A percentile compares a stretch with the other conserved stretches of the same genome.
Evolutionary conservation across 2,888 invertebrate species (phyloP).

Genomic region (Gibbula magus): DNA sequence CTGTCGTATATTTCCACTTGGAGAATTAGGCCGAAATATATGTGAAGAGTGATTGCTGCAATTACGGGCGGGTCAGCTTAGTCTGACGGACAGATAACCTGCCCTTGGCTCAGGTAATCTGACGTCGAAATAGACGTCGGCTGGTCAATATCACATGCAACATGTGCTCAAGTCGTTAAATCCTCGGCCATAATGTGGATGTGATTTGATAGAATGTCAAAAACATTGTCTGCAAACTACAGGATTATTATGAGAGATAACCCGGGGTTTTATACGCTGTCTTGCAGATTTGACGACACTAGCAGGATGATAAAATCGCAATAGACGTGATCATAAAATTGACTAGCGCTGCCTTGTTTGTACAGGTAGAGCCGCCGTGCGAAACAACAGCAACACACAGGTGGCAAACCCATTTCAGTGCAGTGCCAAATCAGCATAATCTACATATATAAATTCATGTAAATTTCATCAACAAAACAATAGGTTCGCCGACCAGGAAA

Average conservation of each 20-base stretch:
- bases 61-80: background rate
- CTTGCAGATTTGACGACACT: conserved; percentile 19
- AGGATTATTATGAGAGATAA: conserved; percentile 15
- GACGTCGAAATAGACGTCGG: background rate
- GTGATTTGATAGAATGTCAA: conserved; percentile 24
- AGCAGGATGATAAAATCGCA: conserved; percentile 21
- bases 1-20: conserved; percentile 4
- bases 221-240: conserved; percentile 5
- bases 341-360: conserved; percentile 1
- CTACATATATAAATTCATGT: conserved; percentile 11
- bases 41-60: background rate
- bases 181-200: background rate
- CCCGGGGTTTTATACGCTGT: conserved; percentile 4
- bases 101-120: conserved; percentile 21
- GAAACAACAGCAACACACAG: conserved; percentile 3
- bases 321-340: conserved; percentile 22
- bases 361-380: background rate
- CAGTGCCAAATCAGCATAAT: background rate
- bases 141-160: conserved; percentile 18
- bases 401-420: background rate
- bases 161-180: conserved; percentile 19
- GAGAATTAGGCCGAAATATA: background rate
- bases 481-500: conserved; percentile 16
- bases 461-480: conserved; percentile 18
- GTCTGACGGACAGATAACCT: conserved; percentile 15